Percentiles rank a stretch among this genome's conserved stretches.
These are phyloP conservation scores for Itoplectis maculator DNA, from an alignment of 2,888 invertebrate species.

Conservation along the genomic window DNA sequence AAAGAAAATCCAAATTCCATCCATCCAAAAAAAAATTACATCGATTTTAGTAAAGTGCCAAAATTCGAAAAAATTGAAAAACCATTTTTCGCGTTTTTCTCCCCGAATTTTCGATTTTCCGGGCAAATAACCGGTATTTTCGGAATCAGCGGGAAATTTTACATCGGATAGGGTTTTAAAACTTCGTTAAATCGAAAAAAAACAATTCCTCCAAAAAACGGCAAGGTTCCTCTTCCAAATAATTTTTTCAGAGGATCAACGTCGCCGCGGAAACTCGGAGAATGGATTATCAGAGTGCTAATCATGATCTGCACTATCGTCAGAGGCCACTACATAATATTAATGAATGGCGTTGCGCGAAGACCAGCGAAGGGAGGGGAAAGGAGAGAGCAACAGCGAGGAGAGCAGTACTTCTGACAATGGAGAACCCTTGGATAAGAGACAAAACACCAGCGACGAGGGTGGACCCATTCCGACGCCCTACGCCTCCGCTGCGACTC, in stretches of 20 bases:
- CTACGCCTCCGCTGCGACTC: conserved; percentile 37
- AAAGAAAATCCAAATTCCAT: too few species aligned
- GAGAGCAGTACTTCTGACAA: conserved; percentile 51
- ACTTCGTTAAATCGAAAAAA: too few species aligned
- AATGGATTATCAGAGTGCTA: conserved; percentile 43
- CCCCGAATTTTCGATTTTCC: too few species aligned
- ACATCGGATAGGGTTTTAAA: too few species aligned
- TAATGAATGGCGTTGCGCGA: conserved; percentile 48
- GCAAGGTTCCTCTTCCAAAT: neutral
- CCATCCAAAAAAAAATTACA: too few species aligned
- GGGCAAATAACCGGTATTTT: too few species aligned
- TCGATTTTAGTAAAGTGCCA: too few species aligned
- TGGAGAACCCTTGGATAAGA: conserved; percentile 47
- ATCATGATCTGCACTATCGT: conserved; percentile 56
- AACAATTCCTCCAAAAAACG: too few species aligned
- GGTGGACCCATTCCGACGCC: conserved; percentile 31
- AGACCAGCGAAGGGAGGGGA: conserved; percentile 29
- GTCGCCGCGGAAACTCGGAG: conserved; percentile 18
- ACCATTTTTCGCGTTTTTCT: too few species aligned
- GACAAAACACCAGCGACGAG: conserved; percentile 52
- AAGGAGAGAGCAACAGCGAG: conserved; percentile 36
- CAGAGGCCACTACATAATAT: conserved; percentile 30
- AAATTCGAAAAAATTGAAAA: too few species aligned
- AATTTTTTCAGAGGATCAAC: neutral
- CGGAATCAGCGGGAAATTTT: too few species aligned